These are phyloP conservation scores for Druon quercuslanigerum DNA, from an alignment of 1,140 invertebrate genomes.

Conservation along the genomic window DNA sequence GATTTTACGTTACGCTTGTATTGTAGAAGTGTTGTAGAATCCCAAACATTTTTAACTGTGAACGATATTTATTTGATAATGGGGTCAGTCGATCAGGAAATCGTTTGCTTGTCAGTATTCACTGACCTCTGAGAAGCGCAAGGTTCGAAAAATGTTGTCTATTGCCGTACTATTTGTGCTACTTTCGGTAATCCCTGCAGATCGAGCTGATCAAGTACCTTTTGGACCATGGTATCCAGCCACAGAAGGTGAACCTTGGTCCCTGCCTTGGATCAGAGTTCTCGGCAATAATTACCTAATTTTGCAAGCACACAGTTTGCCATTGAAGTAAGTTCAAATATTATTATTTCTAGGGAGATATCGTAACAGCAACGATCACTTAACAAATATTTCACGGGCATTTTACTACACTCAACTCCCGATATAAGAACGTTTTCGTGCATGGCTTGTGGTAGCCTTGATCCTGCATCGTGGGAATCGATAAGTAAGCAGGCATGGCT, in stretches of 20 bases:
- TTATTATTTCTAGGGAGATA: too few relatives aligned
- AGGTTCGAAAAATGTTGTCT: not conserved
- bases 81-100: constrained; percentile 29
- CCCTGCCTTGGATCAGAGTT: constrained; percentile 48
- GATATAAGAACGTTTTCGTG: too few relatives aligned
- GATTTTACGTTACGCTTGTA: too few relatives aligned
- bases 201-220: constrained; percentile 46
- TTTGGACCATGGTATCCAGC: constrained; percentile 63
- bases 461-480: too few relatives aligned
- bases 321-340: constrained; percentile 54
- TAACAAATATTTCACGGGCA: too few relatives aligned
- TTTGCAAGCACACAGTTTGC: constrained; percentile 47
- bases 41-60: too few relatives aligned
- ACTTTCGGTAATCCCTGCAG: not conserved
- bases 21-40: too few relatives aligned
- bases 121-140: not conserved
- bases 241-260: constrained; percentile 73
- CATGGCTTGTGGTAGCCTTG: too few relatives aligned
- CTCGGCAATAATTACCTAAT: constrained; percentile 47
- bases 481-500: too few relatives aligned
- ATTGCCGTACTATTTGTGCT: not conserved
- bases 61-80: constrained; percentile 15
- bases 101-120: constrained; percentile 5
- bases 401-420: too few relatives aligned
- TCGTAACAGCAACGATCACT: too few relatives aligned